Evolutionary conservation across 2,797 vertebrate species (phyloP).

Genomic region (Dendrocincla fuliginosa): DNA sequence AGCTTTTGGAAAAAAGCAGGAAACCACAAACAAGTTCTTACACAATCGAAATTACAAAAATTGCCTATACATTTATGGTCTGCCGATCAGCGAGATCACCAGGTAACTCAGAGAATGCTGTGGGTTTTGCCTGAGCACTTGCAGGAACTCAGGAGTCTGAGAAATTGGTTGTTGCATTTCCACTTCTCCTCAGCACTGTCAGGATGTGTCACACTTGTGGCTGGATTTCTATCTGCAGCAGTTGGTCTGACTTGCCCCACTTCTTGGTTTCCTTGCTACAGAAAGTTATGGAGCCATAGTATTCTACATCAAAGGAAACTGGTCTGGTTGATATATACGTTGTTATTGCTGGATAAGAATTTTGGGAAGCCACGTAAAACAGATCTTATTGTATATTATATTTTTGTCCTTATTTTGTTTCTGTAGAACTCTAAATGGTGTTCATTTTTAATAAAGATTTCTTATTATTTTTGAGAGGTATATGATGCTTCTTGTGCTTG

Average conservation of each 20-base stretch:
- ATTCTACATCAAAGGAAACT: not conserved
- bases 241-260: not conserved
- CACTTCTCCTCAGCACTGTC: not conserved
- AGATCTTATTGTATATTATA: not conserved
- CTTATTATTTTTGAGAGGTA: not conserved
- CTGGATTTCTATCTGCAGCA: not conserved
- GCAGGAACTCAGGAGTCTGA: not conserved
- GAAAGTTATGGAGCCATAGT: not conserved
- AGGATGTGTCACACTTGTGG: not conserved
- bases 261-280: not conserved
- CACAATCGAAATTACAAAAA: not conserved
- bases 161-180: not conserved
- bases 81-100: not conserved
- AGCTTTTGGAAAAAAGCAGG: not conserved
- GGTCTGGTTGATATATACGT: not conserved
- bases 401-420: not conserved
- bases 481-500: not conserved
- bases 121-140: not conserved
- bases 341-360: not conserved
- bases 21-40: not conserved
- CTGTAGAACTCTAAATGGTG: not conserved
- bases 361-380: not conserved
- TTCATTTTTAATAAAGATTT: not conserved
- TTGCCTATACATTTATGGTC: too few species aligned
- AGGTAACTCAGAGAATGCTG: not conserved